phyloP scores from a whole-genome alignment of 2,888 invertebrate genomes.

The Agriotes lineatus region DNA sequence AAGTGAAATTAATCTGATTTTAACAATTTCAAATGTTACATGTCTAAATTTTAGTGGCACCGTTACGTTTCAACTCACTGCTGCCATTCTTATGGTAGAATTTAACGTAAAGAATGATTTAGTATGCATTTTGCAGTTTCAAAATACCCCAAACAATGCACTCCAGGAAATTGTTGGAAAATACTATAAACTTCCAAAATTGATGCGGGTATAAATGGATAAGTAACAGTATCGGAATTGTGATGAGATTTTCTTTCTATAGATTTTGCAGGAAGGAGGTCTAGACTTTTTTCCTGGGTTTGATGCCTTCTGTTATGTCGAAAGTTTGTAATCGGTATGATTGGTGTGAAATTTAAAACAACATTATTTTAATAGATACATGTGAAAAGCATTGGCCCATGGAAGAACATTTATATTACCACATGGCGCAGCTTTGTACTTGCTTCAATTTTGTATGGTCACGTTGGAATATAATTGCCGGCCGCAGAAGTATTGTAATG shows the following conservation, averaged over 20 bases:
- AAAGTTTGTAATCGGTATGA: slow-evolving; percentile 62
- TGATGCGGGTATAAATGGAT: slow-evolving; percentile 70
- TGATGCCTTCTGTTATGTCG: slow-evolving; percentile 81
- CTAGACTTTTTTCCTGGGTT: slow-evolving; percentile 87
- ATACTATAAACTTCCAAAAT: slow-evolving; percentile 71
- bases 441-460: slow-evolving; percentile 85
- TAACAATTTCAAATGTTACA: too few relatives aligned
- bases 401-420: slow-evolving; percentile 82
- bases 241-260: too few relatives aligned
- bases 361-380: too few relatives aligned
- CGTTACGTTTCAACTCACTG: slow-evolving; percentile 70
- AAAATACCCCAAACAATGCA: slow-evolving; percentile 75
- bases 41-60: slow-evolving; percentile 65
- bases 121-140: slow-evolving; percentile 66
- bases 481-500: slow-evolving; percentile 73
- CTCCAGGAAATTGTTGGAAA: slow-evolving; percentile 72
- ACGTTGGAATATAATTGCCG: slow-evolving; percentile 75
- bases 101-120: slow-evolving; percentile 68
- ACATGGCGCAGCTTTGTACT: slow-evolving; percentile 80
- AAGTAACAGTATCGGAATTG: slow-evolving; percentile 6
- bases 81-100: slow-evolving; percentile 70
- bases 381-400: slow-evolving; percentile 79
- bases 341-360: not conserved
- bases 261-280: slow-evolving; percentile 71
- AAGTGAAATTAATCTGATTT: slow-evolving; percentile 26